A percentile compares a stretch with the other conserved stretches of the same genome.
Conservation (phyloP, 2,888 invertebrate genomes). For the Hermodice carunculata region DNA sequence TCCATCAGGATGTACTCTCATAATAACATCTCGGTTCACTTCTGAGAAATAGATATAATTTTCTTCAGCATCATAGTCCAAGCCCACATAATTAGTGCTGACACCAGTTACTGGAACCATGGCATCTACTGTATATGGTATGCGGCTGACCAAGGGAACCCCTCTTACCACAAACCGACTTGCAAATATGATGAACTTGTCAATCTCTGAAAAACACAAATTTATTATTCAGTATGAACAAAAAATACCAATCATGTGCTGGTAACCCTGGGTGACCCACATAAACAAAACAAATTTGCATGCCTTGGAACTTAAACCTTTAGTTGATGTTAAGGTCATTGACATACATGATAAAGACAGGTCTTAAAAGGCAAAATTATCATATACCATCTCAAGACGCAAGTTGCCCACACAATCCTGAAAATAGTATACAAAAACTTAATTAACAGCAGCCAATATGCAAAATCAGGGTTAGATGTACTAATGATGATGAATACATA, state of each 20-base stretch:
- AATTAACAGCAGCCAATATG: too few relatives aligned
- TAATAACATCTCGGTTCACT: conserved; percentile 76
- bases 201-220: conserved; percentile 74
- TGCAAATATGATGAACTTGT: conserved; percentile 94
- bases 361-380: background rate
- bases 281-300: too few relatives aligned
- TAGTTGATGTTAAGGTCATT: too few relatives aligned
- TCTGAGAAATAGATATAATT: conserved; percentile 97
- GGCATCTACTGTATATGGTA: conserved; percentile 74
- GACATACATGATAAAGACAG: too few relatives aligned
- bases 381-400: background rate
- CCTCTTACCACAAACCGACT: conserved; percentile 83
- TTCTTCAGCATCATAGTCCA: conserved; percentile 91
- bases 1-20: conserved; percentile 78
- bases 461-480: too few relatives aligned
- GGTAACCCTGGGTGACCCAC: too few relatives aligned
- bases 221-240: too few relatives aligned
- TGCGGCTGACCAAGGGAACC: conserved; percentile 11
- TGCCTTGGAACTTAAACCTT: too few relatives aligned
- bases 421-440: too few relatives aligned
- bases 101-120: conserved; percentile 94
- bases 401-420: too few relatives aligned
- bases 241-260: too few relatives aligned
- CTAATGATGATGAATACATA: too few relatives aligned
- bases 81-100: conserved; percentile 92